A percentile compares a stretch with the other conserved stretches of the same genome.
phyloP scores from a whole-genome alignment of 2,888 invertebrate genomes.

The Petrolisthes manimaculis region DNA sequence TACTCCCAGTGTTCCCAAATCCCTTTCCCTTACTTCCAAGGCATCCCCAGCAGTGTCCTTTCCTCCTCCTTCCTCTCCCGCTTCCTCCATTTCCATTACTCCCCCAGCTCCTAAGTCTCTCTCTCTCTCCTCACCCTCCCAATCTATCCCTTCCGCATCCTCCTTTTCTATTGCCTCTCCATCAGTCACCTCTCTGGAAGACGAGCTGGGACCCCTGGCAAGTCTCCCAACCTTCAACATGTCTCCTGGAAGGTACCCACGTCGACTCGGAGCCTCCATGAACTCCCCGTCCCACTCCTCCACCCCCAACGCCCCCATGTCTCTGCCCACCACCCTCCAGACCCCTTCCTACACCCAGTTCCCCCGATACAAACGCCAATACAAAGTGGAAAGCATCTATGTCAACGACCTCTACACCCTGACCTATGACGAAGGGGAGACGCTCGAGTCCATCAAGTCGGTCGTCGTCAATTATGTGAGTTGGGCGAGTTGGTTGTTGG shows the following conservation, averaged over 20 bases:
- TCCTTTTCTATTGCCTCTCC: constrained; percentile 3
- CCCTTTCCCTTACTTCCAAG: background rate
- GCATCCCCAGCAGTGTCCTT: no score
- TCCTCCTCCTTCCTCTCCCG: background rate
- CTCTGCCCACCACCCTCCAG: constrained; percentile 31
- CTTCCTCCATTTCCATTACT: constrained; percentile 12
- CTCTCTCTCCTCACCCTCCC: background rate
- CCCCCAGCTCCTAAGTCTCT: constrained; percentile 16
- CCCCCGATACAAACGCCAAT: constrained; percentile 76
- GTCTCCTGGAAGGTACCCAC: constrained; percentile 16
- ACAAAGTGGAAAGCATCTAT: constrained; percentile 88
- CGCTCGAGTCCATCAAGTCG: constrained; percentile 73
- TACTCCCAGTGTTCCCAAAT: background rate
- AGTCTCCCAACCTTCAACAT: constrained; percentile 25
- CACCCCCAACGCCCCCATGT: background rate
- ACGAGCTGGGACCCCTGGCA: constrained; percentile 31
- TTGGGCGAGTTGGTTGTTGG: background rate
- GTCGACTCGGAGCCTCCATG: constrained; percentile 20
- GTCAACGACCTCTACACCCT: constrained; percentile 86
- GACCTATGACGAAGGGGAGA: constrained; percentile 86
- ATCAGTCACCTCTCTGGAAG: constrained; percentile 44
- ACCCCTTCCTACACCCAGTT: constrained; percentile 26
- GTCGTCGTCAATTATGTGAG: constrained; percentile 63
- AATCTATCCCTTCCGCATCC: background rate
- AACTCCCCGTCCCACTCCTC: background rate